These are phyloP conservation scores for Aphelenchoides bicaudatus DNA, from an alignment of 2,888 invertebrate species.

Conservation along the genomic window DNA sequence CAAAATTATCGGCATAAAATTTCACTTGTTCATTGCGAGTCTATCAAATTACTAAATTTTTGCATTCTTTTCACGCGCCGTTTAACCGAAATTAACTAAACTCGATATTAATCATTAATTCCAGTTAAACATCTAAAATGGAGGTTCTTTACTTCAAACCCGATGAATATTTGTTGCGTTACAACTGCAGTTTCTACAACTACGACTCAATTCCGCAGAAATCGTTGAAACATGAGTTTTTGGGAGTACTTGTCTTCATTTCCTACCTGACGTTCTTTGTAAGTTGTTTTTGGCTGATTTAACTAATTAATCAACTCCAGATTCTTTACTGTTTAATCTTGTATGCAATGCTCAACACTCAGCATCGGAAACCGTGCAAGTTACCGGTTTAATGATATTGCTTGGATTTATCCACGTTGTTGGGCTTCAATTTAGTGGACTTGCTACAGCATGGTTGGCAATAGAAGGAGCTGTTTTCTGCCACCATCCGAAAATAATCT, in stretches of 20 bases:
- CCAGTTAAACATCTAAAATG: constrained; percentile 1
- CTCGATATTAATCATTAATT: no score
- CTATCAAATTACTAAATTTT: no score
- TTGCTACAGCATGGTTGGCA: constrained; percentile 23
- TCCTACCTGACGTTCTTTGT: not conserved
- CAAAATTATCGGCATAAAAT: no score
- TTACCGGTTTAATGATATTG: constrained; percentile 34
- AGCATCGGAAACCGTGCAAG: no score
- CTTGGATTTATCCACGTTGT: constrained; percentile 33
- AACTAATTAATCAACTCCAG: not conserved
- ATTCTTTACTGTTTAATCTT: no score
- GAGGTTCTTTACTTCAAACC: constrained; percentile 3
- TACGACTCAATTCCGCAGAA: not conserved
- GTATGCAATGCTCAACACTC: no score
- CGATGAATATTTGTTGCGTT: not conserved
- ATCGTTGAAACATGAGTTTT: not conserved
- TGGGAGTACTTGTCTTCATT: not conserved
- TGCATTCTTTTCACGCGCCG: no score
- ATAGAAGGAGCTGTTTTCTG: constrained; percentile 25
- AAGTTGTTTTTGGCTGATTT: no score
- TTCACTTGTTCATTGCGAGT: no score
- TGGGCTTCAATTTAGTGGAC: constrained; percentile 13
- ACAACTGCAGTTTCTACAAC: constrained; percentile 11
- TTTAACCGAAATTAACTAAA: no score
- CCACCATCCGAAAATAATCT: constrained; percentile 22